A percentile compares a stretch with the other conserved stretches of the same genome.
phyloP scores from a whole-genome alignment of 2,797 vertebrate species.

The Pangasius mekongensis region DNA sequence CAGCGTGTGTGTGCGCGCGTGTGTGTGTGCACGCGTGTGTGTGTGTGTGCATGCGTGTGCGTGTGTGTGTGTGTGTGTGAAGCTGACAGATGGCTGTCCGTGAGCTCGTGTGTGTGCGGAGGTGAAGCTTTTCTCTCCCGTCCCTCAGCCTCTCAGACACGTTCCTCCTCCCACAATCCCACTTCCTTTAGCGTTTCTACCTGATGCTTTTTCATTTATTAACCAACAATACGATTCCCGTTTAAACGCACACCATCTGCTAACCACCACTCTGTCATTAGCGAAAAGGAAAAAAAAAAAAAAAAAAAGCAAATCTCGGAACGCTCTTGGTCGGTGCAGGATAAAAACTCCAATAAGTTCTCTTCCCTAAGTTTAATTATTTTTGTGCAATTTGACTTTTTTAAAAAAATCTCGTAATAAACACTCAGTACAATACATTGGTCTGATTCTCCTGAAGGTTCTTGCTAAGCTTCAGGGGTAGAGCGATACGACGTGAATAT shows the following conservation, averaged over 20 bases:
- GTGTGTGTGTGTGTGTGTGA: slow-evolving; percentile 20
- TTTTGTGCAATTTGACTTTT: neutral
- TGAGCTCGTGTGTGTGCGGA: slow-evolving; percentile 18
- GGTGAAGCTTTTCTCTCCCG: slow-evolving; percentile 26
- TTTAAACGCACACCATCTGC: slow-evolving; percentile 31
- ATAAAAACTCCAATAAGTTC: neutral
- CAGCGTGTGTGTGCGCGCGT: neutral
- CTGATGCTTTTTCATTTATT: slow-evolving; percentile 28
- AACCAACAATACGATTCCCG: neutral
- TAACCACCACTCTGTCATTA: neutral
- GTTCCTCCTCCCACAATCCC: slow-evolving; percentile 34
- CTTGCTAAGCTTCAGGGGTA: neutral
- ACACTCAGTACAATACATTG: no score
- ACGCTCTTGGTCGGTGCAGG: neutral
- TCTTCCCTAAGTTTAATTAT: neutral
- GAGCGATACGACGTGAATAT: neutral
- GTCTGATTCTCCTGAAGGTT: neutral
- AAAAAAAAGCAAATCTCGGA: neutral
- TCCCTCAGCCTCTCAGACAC: slow-evolving; percentile 7
- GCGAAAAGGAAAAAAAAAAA: neutral
- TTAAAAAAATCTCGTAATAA: neutral
- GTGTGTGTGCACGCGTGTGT: neutral
- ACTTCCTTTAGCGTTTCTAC: neutral
- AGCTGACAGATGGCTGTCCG: slow-evolving; percentile 43
- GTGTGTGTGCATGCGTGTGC: neutral